Base-by-base conservation (phyloP, 64 coral and sea anemone species). In the Actinia tenebrosa region DNA sequence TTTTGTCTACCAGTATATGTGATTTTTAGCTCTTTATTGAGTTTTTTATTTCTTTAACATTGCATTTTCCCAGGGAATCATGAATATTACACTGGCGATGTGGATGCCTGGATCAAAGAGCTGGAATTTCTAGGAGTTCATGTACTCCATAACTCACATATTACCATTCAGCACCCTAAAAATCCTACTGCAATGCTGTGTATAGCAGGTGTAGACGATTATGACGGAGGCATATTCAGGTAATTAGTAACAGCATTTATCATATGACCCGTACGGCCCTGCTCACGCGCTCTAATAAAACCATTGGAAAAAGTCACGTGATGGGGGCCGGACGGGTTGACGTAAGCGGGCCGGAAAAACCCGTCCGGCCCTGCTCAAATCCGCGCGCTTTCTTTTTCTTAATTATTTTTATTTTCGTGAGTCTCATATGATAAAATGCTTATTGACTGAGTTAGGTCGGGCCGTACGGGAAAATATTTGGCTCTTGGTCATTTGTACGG, bases 101-200 rank as follows among this genome's bases (percentile, higher is more conserved):
- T 95, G 25, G 94, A 95, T 87, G 84, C 83, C 30, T 95, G 94
- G 94, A 25, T 95, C 2, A 95, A 62, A 62, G 94, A 95, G 77
- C 83, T 95, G 77, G 46, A 86, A 58, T 92, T 88, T 80, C 83
- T 95, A 62, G 94, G 94, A 27, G 56, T 95, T 16, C 86, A 77
- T 52, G 79, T 86, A 44, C 87, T 95, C 10, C 94, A 84, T 60
- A 95, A 95, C 17, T 89, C 94, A 80, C 94, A 95, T 87, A 87
- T 92, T 27, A 89, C 84, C 11, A 63, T 95, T 43, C 86, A 79
- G 5, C 87, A 92, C 58, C 94, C 87, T 25, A 87, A 82, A 20
- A 89, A 92, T 26, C 83, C 83, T 63, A 71, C 78, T 22, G 86
- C 90, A 42, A 89, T 92, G 91, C 83, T 95, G 64, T 89, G 80